phyloP scores from a whole-genome alignment of 2,797 vertebrate species.

The Melanotaenia boesemani region DNA sequence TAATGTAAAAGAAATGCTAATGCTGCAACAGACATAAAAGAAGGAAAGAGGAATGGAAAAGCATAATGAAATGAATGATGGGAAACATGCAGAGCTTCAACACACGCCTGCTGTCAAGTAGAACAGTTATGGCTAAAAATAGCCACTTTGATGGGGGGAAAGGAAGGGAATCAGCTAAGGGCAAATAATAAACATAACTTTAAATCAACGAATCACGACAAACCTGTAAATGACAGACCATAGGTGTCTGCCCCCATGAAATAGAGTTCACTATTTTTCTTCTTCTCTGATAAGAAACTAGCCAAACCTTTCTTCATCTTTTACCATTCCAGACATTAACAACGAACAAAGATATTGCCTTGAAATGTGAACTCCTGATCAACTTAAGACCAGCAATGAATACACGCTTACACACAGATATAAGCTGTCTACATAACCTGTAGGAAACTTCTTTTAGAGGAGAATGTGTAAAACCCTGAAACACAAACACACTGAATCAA shows the following conservation, averaged over 20 bases:
- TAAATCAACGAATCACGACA: neutral
- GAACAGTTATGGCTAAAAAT: slow-evolving; percentile 10
- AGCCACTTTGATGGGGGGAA: slow-evolving; percentile 3
- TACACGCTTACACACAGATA: too few species aligned
- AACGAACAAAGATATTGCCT: too few species aligned
- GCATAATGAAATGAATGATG: slow-evolving; percentile 5
- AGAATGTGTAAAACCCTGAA: too few species aligned
- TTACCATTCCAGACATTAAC: too few species aligned
- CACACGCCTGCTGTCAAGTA: slow-evolving; percentile 16
- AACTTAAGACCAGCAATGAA: too few species aligned
- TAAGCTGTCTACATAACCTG: too few species aligned
- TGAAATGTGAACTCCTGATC: too few species aligned
- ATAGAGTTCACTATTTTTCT: neutral
- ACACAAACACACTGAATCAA: too few species aligned
- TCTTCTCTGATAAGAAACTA: neutral
- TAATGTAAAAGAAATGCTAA: slow-evolving; percentile 12
- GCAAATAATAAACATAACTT: neutral
- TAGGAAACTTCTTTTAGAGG: too few species aligned
- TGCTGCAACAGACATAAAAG: neutral
- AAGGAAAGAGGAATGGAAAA: slow-evolving; percentile 19
- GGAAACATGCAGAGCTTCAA: slow-evolving; percentile 31
- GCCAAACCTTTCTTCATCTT: too few species aligned
- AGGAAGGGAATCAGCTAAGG: slow-evolving; percentile 13
- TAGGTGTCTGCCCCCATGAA: neutral
- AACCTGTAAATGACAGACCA: neutral